Evolutionary conservation across 2,888 invertebrate species (phyloP).

Genomic region (Coremacera marginata): DNA sequence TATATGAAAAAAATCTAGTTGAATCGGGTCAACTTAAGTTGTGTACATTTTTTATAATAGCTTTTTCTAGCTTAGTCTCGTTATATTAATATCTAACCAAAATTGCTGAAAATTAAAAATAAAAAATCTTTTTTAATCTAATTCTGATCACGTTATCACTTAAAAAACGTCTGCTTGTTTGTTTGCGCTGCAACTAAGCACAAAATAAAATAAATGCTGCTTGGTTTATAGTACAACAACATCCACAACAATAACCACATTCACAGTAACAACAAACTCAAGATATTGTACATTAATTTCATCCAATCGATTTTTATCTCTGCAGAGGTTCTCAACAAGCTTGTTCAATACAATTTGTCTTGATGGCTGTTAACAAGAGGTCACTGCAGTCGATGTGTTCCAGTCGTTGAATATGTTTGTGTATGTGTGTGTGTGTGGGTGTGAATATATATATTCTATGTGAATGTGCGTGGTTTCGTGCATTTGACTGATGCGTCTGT

Average conservation of each 20-base stretch:
- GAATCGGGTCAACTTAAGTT: too few species aligned
- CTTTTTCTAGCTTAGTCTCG: too few species aligned
- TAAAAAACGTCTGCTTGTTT: too few species aligned
- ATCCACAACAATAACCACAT: neutral
- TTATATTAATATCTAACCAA: too few species aligned
- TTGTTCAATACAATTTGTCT: neutral
- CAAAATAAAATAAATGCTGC: too few species aligned
- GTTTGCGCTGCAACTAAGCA: too few species aligned
- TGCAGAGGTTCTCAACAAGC: neutral
- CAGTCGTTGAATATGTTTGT: neutral
- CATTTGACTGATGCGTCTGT: neutral
- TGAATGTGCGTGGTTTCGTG: neutral
- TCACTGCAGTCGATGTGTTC: neutral
- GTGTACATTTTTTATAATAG: too few species aligned
- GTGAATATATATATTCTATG: neutral
- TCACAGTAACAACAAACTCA: neutral
- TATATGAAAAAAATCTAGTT: too few species aligned
- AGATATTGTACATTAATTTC: neutral
- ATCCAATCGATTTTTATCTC: neutral
- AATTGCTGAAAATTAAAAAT: too few species aligned
- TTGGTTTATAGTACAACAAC: neutral
- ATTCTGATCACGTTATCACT: too few species aligned
- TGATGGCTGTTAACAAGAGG: neutral
- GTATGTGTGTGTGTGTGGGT: neutral
- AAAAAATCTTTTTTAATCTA: too few species aligned